These are phyloP conservation scores for Lasioglossum vierecki DNA, from an alignment of 2,888 invertebrate genomes.

Conservation along the genomic window DNA sequence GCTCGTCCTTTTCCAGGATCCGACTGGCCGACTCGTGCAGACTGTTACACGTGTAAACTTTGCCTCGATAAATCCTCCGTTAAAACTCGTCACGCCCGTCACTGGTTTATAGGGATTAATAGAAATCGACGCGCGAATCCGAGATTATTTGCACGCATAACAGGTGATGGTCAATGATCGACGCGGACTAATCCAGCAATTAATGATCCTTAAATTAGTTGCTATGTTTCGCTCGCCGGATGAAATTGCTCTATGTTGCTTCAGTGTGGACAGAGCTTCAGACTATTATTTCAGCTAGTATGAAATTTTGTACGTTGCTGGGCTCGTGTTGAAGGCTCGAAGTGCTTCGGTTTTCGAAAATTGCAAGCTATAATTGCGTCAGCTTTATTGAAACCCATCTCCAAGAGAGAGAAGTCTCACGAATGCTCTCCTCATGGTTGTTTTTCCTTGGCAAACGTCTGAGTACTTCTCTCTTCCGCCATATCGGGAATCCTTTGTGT, in stretches of 20 bases:
- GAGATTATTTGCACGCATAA: conserved; percentile 44
- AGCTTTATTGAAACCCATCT: conserved; percentile 7
- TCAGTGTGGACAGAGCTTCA: no score
- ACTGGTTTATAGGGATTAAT: conserved; percentile 7
- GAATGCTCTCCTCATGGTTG: not conserved
- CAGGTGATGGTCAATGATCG: conserved; percentile 29
- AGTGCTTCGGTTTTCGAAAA: not conserved
- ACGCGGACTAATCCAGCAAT: no score
- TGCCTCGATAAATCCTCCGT: conserved; percentile 17
- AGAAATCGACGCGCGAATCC: not conserved
- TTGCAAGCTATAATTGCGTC: not conserved
- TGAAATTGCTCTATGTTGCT: no score
- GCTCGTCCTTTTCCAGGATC: not conserved
- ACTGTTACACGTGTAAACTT: not conserved
- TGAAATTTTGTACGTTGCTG: no score
- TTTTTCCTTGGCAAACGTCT: conserved; percentile 51
- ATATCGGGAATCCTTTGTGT: conserved; percentile 37
- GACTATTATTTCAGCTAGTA: no score
- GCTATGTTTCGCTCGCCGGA: no score
- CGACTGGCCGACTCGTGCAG: not conserved
- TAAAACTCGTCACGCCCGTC: not conserved
- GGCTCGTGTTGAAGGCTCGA: not conserved
- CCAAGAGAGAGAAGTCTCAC: not conserved
- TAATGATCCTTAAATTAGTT: no score
- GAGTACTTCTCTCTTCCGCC: conserved; percentile 41